Base-by-base conservation (phyloP, 2,113 vertebrate genomes). In the Stigmatopora argus region DNA sequence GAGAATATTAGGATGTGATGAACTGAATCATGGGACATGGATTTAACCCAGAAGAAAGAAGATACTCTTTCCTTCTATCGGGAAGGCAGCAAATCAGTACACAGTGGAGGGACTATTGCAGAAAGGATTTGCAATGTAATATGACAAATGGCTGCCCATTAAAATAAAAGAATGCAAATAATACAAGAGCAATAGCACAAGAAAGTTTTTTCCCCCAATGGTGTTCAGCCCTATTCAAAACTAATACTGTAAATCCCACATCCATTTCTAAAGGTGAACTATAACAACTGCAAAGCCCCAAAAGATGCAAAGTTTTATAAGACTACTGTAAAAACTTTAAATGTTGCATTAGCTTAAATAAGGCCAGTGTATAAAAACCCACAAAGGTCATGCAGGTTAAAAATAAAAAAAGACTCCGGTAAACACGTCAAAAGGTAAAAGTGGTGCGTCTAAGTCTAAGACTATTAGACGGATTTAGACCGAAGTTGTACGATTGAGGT, bases 141-240 rank as follows among this genome's bases (percentile, higher is more conserved):
- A 74, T 90, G 88, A 92, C 89, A 90, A 90, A 81, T 85, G 86
- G 86, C 83, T 82, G 82, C 71, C 87, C 87, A 85, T 85, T 87
- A 87, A 88, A 86, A 78, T 41, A 41, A 41, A 31, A 31, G 26
- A 31, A 31, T 31, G 26, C 26, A 31, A 31, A 31, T 2, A 31
- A 7, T 41, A 9, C 38, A 41, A 41, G 1, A 41, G 9, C 38
- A 41, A 10, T 34, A n/a, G 18, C 18, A 51, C 18, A 51, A 51
- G 48, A 51, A 31, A 31, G 26, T 31, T 31, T 31, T 31, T 31
- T 31, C 26, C 26, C 26, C 26, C 26, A 31, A 31, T 31, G 26
- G 1, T 31, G 26, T 31, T 31, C 3, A 31, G 26, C 26, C 26
- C 26, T 31, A 31, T 31, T 31, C 26, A 31, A 31, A 31, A 31